Percentiles rank a stretch among this genome's conserved stretches.
These are phyloP conservation scores for Tolypeutes matacus DNA, from an alignment of 2,797 vertebrate genomes.

Conservation along the genomic window DNA sequence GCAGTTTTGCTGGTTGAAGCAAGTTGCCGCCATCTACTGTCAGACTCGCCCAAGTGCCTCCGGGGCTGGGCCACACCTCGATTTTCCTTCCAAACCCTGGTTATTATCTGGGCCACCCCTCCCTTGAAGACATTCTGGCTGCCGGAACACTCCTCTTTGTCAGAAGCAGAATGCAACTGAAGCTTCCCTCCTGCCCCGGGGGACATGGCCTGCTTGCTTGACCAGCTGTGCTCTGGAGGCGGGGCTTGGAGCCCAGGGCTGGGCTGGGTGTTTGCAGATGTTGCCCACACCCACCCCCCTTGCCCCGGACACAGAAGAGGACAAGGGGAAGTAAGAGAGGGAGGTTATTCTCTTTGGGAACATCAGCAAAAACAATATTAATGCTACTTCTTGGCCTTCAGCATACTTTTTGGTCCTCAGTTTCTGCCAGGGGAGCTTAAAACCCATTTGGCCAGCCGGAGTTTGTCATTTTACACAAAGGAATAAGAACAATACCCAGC, in stretches of 20 bases:
- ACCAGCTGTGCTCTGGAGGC: conserved; percentile 55
- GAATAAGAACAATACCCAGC: not conserved
- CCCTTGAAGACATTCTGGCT: conserved; percentile 51
- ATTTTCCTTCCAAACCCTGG: conserved; percentile 63
- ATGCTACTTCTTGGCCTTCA: not conserved
- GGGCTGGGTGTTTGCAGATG: conserved; percentile 62
- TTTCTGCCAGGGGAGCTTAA: not conserved
- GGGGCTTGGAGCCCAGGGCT: not conserved
- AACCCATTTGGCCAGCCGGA: not conserved
- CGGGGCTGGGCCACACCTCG: conserved; percentile 66
- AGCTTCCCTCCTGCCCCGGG: conserved; percentile 43
- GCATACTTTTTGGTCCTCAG: not conserved
- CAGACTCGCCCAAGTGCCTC: not conserved
- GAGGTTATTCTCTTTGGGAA: not conserved
- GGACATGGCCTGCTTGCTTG: not conserved
- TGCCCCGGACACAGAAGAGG: not conserved
- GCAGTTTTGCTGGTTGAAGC: conserved; percentile 40
- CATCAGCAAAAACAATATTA: conserved; percentile 65
- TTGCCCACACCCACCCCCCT: not conserved
- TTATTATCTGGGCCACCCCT: conserved; percentile 63
- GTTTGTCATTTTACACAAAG: not conserved
- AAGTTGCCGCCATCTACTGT: conserved; percentile 57
- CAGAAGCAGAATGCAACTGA: conserved; percentile 62
- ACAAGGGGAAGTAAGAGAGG: conserved; percentile 31
- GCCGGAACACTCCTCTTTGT: conserved; percentile 55